Percentiles rank a stretch among this genome's conserved stretches.
Conservation (phyloP, 1,140 invertebrate genomes). For the Drosophila nigrodunni region DNA sequence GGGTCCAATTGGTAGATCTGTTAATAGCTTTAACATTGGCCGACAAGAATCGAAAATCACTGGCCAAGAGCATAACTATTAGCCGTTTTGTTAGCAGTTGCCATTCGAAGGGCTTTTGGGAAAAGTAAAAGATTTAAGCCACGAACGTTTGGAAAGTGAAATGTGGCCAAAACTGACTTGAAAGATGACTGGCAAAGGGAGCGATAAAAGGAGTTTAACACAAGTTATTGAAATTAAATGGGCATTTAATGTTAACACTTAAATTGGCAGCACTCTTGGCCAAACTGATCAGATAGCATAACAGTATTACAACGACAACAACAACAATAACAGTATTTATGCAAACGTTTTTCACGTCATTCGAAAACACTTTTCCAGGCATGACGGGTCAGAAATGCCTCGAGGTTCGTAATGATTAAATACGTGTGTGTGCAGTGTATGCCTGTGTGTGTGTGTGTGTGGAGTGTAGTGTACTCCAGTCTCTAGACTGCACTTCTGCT, state of each 20-base stretch:
- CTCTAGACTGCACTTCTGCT: conserved; percentile 1
- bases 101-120: conserved; percentile 4
- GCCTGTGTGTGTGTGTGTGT: conserved; percentile 6
- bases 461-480: not conserved
- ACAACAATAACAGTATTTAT: conserved; percentile 7
- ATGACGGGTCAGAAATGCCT: conserved; percentile 27
- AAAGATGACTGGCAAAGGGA: not conserved
- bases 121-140: conserved; percentile 61
- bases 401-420: conserved; percentile 24
- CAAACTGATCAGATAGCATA: conserved; percentile 5
- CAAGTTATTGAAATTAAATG: conserved; percentile 16
- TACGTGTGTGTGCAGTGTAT: conserved; percentile 13
- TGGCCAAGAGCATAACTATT: conserved; percentile 67
- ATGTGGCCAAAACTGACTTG: not conserved
- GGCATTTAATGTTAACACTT: conserved; percentile 20
- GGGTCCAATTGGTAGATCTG: conserved; percentile 28
- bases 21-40: conserved; percentile 64
- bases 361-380: conserved; percentile 11
- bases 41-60: conserved; percentile 45
- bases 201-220: not conserved
- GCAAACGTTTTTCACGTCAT: conserved; percentile 37
- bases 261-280: conserved; percentile 13
- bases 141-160: conserved; percentile 63
- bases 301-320: conserved; percentile 7
- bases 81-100: conserved; percentile 5